Base-by-base conservation (phyloP, 2,113 vertebrate species). In the Rhombomys opimus region DNA sequence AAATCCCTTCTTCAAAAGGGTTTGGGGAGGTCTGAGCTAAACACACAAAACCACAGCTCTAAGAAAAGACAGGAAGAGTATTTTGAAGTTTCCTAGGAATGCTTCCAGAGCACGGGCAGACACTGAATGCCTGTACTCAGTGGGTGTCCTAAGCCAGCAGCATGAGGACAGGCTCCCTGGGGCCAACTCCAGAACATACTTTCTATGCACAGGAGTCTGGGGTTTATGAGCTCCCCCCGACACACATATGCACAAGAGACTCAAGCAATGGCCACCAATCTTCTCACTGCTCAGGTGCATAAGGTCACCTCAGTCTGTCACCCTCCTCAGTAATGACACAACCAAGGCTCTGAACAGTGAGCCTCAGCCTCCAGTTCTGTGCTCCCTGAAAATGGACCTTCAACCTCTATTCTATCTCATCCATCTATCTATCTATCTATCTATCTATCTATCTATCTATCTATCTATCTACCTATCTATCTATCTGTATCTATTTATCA, bases 111-210 rank as follows among this genome's bases (percentile, higher is more conserved):
- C 61, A 61, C 15, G 7, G 11, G 50, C 68, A n/a, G 41, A 4
- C 9, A 7, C 27, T 8, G 9, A 5, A n/a, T 0, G 27, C 9
- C 25, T 0, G 18, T 25, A 5, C 46, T 54, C 23, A 15, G n/a
- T 0, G 14, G 7, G 2, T 18, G 10, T 54, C 27, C 27, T 35
- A 4, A 23, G 57, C 35, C 0, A 1, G 2, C 13, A 32, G n/a
- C 13, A 9, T 2, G 14, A 32, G 10, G 1, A 2, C 59, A 63
- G 0, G 0, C 68, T 50, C 54, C 20, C 88, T 27, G 2, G 46
- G 9, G 11, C 54, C 50, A 1, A 20, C 0, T 0, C 7, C 30
- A 35, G 70, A 3, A 9, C 6, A 76, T 0, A 6, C 8, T 2
- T 4, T 54, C 17, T 38, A 41, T 77, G 5, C 13, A 32, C 18